These are phyloP conservation scores for Proteles cristata DNA, from an alignment of 2,113 vertebrate genomes.

Conservation along the genomic window DNA sequence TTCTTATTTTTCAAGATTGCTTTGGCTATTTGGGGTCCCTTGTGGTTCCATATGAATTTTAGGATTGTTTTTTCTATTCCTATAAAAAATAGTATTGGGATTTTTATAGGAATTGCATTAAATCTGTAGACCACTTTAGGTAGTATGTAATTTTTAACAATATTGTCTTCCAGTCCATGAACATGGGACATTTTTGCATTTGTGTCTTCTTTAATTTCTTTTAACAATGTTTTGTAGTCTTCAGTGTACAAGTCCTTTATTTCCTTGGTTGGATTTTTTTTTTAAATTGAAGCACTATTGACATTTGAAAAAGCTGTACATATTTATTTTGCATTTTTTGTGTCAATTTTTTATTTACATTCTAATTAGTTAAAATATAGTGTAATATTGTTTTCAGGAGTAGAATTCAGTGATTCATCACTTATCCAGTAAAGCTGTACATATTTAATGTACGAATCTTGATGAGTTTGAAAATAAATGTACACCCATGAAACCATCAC, in stretches of 20 bases:
- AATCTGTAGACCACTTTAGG: neutral
- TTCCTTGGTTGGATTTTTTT: neutral
- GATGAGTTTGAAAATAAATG: neutral
- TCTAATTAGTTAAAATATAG: neutral
- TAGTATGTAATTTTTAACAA: neutral
- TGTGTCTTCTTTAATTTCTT: slow-evolving; percentile 23
- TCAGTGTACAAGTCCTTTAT: neutral
- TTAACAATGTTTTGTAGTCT: slow-evolving; percentile 1
- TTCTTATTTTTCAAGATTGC: neutral
- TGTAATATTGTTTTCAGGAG: neutral
- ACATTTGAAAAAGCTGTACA: neutral
- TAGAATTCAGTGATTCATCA: neutral
- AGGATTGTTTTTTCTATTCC: neutral
- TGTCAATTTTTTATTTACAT: neutral
- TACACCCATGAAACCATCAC: neutral
- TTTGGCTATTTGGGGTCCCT: neutral
- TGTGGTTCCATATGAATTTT: neutral
- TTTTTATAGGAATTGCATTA: slow-evolving; percentile 26
- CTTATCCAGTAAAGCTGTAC: neutral
- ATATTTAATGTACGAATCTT: neutral
- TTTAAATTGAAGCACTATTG: neutral
- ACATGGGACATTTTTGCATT: neutral
- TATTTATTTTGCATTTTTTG: neutral
- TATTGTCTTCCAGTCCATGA: neutral
- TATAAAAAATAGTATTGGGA: neutral